Base-by-base conservation (phyloP, 2,797 vertebrate genomes). In the Enteromius fasciolatus region DNA sequence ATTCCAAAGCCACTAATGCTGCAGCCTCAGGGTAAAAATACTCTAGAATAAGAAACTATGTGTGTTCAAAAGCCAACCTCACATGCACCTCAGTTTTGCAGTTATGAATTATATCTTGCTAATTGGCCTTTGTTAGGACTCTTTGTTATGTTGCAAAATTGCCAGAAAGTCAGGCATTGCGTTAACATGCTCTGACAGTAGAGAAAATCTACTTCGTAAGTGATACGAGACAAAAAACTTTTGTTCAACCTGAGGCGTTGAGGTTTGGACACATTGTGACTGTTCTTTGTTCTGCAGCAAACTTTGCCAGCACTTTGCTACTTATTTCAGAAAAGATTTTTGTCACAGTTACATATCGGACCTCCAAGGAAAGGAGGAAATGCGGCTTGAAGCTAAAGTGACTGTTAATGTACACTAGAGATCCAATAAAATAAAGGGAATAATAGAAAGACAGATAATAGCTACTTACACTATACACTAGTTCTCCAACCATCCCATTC, bases 401-500 rank as follows among this genome's bases (percentile, higher is more conserved):
- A 69, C 12, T 36, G 6, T 76, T 7, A 82, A 76, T 70, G 66
- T 75, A 81, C 14, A 12, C 36, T 78, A 41, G 10, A 44, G 54
- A 69, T 15, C 3, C 5, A 18, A 63, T 8, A 31, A 61, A 63
- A 48, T 20, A 4, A 20, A 39, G n/a, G 6, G 14, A 46, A 72
- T 17, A 28, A 23, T 25, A n/a, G n/a, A 52, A 54, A 54, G 8
- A 33, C 0, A 11, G 8, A 36, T 11, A 31, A 39, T 4, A 66
- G 59, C 50, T 64, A 87, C 97, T 94, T 92, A 99, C 98, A 88
- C 97, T 97, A 3, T 99, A 99, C 4, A 99, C 97, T 31, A 99
- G 95, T 64, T 99, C 98, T 81, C 98, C 98, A 92, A 99, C 98
- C 97, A 99, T 99, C 90, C 98, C 98, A 0, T 99, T 99, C 98